Conservation (phyloP, 2,797 vertebrate genomes). For the Smutsia gigantea region DNA sequence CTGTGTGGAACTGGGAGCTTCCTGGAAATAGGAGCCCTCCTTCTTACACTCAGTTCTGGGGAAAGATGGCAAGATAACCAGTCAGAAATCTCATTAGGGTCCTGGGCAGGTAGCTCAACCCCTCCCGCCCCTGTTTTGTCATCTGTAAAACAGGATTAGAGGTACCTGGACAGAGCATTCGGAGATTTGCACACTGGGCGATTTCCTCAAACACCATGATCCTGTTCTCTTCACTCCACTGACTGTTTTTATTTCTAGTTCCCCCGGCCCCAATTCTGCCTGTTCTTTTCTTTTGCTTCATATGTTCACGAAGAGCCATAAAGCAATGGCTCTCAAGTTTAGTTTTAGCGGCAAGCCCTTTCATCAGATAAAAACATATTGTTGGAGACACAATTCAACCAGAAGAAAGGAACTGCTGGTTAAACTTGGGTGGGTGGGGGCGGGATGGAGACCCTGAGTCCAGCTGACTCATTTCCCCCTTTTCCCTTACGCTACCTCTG, state of each 20-base stretch:
- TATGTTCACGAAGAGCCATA: neutral
- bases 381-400: neutral
- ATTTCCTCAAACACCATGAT: neutral
- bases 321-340: neutral
- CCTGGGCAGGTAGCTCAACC: neutral
- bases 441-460: neutral
- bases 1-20: neutral
- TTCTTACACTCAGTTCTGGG: too few relatives aligned
- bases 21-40: neutral
- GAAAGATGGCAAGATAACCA: neutral
- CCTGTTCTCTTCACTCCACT: neutral
- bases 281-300: neutral
- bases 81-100: neutral
- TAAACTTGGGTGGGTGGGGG: neutral
- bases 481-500: neutral
- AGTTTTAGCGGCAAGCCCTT: neutral
- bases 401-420: neutral
- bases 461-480: neutral
- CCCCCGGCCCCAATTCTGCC: neutral
- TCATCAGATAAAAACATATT: neutral
- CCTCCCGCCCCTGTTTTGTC: neutral
- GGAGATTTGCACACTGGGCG: neutral
- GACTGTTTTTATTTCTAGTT: neutral
- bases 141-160: neutral
- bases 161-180: neutral